These are phyloP conservation scores for Acrocephalus kingi DNA, from an alignment of 2,113 vertebrate genomes.

Conservation along the genomic window DNA sequence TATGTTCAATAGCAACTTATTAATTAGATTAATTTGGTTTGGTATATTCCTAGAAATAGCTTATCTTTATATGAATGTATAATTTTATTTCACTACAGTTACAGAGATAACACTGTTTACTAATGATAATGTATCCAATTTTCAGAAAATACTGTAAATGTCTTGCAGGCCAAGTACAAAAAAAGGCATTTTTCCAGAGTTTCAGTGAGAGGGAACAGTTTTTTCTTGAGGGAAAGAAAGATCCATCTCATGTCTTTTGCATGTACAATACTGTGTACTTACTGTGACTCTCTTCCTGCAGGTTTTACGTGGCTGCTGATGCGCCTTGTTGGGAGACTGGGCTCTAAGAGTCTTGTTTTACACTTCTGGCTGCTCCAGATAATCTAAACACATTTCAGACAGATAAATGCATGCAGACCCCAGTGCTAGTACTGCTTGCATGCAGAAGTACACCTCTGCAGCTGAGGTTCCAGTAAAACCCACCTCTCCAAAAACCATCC, in stretches of 20 bases:
- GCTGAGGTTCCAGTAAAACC: background rate
- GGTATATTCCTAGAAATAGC: background rate
- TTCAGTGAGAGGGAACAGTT: background rate
- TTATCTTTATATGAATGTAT: background rate
- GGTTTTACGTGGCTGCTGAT: background rate
- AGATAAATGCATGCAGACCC: background rate
- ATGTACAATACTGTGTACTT: background rate
- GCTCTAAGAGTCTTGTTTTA: background rate
- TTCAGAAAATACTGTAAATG: background rate
- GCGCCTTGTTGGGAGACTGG: background rate
- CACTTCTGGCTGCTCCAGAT: background rate
- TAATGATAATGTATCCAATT: background rate
- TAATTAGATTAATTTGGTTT: slow-evolving; percentile 12
- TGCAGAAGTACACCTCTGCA: background rate
- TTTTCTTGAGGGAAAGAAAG: background rate
- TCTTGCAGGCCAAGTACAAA: background rate
- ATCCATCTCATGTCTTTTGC: background rate
- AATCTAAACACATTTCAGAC: background rate
- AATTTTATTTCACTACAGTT: background rate
- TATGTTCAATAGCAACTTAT: background rate
- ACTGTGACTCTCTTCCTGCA: background rate
- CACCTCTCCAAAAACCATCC: background rate
- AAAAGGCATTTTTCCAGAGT: background rate
- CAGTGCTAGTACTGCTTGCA: background rate
- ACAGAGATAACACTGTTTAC: background rate